Evolutionary conservation across 2,888 invertebrate genomes (phyloP).

Genomic region (Bugula neritina): DNA sequence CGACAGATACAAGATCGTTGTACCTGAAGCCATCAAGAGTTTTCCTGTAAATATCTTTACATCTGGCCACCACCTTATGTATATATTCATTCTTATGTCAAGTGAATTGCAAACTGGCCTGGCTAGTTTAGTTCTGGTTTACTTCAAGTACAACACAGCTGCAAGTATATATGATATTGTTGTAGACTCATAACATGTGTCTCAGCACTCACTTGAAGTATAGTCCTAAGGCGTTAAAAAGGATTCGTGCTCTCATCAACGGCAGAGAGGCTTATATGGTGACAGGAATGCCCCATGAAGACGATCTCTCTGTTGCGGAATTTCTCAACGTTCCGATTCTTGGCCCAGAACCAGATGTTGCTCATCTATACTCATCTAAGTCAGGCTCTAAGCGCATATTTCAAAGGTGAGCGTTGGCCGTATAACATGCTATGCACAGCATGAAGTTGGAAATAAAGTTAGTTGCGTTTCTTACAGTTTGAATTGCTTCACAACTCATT

Average conservation of each 20-base stretch:
- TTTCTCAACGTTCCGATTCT: constrained; percentile 47
- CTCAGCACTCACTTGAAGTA: constrained; percentile 51
- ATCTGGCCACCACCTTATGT: too few species aligned
- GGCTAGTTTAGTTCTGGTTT: too few species aligned
- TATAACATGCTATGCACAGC: too few species aligned
- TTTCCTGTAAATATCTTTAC: constrained; percentile 50
- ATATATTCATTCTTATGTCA: too few species aligned
- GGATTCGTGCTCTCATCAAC: constrained; percentile 48
- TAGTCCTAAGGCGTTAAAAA: constrained; percentile 46
- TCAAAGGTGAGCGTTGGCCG: constrained; percentile 29
- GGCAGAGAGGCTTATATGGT: constrained; percentile 51
- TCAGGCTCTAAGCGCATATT: constrained; percentile 53
- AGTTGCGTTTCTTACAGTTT: too few species aligned
- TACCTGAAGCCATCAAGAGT: constrained; percentile 51
- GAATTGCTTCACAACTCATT: too few species aligned
- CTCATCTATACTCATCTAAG: constrained; percentile 51
- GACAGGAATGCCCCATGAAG: constrained; percentile 47
- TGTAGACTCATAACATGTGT: constrained; percentile 51
- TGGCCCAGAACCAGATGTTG: constrained; percentile 49
- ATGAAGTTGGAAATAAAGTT: too few species aligned
- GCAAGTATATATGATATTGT: too few species aligned
- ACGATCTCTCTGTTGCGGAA: constrained; percentile 50
- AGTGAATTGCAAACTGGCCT: too few species aligned
- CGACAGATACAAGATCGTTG: constrained; percentile 49
- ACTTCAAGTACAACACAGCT: too few species aligned